A percentile compares a stretch with the other conserved stretches of the same genome.
Conservation (phyloP, 37 sponge, comb jelly and placozoan genomes). For the Geodia barretti region DNA sequence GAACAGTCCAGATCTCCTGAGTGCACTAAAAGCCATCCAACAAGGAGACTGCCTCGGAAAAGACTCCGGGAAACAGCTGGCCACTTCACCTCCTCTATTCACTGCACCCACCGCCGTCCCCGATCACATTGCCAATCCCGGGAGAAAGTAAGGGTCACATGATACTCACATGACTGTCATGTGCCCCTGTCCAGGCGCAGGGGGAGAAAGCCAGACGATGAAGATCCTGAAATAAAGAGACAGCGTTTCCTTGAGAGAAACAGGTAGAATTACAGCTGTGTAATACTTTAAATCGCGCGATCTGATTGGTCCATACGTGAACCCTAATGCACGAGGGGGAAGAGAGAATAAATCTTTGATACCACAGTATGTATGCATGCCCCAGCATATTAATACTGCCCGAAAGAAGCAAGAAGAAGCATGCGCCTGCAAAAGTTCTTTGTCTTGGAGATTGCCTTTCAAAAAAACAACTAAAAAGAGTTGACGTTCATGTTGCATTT, state of each 20-base stretch:
- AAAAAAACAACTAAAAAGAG: too few relatives aligned
- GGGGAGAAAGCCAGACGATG: conserved; percentile 76
- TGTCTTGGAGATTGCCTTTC: too few relatives aligned
- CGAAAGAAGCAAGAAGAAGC: too few relatives aligned
- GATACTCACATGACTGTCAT: background rate
- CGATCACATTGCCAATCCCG: background rate
- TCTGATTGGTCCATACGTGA: too few relatives aligned
- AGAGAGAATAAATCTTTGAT: too few relatives aligned
- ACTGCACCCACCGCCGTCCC: background rate
- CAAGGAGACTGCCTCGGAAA: background rate
- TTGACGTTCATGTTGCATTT: too few relatives aligned
- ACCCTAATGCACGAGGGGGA: too few relatives aligned
- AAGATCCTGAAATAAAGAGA: conserved; percentile 84
- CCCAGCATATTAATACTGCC: too few relatives aligned
- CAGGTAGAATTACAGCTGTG: too few relatives aligned
- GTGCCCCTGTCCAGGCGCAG: conserved; percentile 20
- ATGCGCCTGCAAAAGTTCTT: too few relatives aligned
- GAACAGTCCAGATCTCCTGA: background rate
- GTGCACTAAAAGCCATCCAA: background rate
- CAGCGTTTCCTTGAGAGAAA: conserved; percentile 85
- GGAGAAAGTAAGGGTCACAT: background rate
- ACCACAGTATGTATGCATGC: too few relatives aligned
- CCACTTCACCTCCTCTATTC: background rate
- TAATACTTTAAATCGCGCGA: too few relatives aligned
- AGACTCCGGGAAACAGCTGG: background rate